Evolutionary conservation across 2,888 invertebrate genomes (phyloP).

Genomic region (Lutraria lutraria): DNA sequence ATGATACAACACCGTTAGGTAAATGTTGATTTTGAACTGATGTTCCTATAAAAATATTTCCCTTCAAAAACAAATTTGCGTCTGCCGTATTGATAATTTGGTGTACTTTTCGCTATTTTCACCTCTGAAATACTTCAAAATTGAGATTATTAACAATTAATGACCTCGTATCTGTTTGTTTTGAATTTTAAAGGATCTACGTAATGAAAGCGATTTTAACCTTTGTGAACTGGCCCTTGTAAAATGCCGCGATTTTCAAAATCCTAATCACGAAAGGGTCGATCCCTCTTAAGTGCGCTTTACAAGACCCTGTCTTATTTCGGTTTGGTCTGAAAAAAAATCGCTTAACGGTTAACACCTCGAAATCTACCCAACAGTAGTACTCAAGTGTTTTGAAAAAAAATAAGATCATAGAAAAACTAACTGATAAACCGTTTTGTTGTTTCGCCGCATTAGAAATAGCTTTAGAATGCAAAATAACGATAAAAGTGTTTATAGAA

Average conservation of each 20-base stretch:
- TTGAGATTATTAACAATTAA: not conserved
- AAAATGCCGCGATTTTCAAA: not conserved
- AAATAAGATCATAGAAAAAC: not conserved
- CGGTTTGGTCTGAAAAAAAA: not conserved
- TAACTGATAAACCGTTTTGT: not conserved
- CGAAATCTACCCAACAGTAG: not conserved
- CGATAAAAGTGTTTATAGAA: too few relatives aligned
- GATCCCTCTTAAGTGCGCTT: not conserved
- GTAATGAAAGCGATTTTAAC: slow-evolving; percentile 9
- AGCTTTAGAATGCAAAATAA: too few relatives aligned
- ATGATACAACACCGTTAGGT: slow-evolving; percentile 28
- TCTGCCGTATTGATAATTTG: not conserved
- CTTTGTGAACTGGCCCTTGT: not conserved
- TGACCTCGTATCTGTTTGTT: not conserved
- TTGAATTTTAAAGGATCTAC: not conserved
- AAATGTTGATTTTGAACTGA: slow-evolving; percentile 33
- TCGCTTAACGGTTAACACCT: not conserved
- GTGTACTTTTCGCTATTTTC: not conserved
- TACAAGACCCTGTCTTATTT: not conserved
- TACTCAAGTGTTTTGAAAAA: not conserved
- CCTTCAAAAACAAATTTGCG: not conserved
- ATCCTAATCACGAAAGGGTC: not conserved
- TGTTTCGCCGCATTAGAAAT: not conserved
- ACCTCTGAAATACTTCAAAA: slow-evolving; percentile 1
- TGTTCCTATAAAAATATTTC: slow-evolving; percentile 20